Evolutionary conservation across 2,113 vertebrate genomes (phyloP), one percentile per base, ranked within the genome.

Genomic region (Morone saxatilis): DNA sequence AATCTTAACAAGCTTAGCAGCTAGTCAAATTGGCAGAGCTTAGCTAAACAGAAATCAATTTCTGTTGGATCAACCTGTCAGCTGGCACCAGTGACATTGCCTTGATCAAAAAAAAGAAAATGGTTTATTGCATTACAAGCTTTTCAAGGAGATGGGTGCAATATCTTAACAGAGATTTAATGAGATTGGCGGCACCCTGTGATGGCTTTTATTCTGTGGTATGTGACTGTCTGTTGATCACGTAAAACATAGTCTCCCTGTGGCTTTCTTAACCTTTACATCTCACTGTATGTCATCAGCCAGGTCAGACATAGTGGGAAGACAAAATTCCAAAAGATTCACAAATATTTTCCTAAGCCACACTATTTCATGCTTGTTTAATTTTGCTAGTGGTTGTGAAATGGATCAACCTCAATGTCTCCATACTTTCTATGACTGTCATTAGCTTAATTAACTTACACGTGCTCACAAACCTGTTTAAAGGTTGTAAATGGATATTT

Each of bases 21-120:
- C 85, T 80, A 62, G 73, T 78, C 68, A 61, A 84, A 59, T 65
- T 80, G 80, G 56, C 22, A 66, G 40, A 8, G 56, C 50, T 75
- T 48, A 12, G 41, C 41, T 19, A 45, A 79, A 83, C 50, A 17
- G 22, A 57, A 77, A 56, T 65, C 16, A 43, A 19, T 56, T 69
- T 79, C 31, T 83, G 51, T 85, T 72, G 9, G 48, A 53, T 63
- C 43, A 61, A 62, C 63, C 71, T 68, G 59, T 76, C n/a, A 72
- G 78, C 31, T 86, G 80, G 87, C 69, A 76, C 57, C 40, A 76
- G 48, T 92, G 78, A 87, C 71, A 56, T 85, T 89, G 61, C 62
- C 67, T 67, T 11, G 69, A 45, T 77, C 60, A 43, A 36, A 70
- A 47, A 54, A 71, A 89, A 79, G 0, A 2, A 19, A 5, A 14